Evolutionary conservation across 2,797 vertebrate species (phyloP).

Genomic region (Psittacula echo): DNA sequence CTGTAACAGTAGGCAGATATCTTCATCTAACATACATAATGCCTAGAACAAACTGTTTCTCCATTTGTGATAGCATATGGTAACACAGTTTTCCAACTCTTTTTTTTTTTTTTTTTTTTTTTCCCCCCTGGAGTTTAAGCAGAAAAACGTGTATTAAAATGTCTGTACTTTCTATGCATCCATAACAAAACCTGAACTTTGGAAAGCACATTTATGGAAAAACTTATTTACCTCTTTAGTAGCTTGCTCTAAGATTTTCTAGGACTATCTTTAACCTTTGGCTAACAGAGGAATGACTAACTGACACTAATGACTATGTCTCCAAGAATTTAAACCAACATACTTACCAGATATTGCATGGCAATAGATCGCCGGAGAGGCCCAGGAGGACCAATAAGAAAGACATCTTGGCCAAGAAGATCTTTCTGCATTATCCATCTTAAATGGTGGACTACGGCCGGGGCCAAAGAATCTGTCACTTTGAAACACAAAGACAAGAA

Average conservation of each 20-base stretch:
- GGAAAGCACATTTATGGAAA: neutral
- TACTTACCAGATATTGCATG: conserved; percentile 96
- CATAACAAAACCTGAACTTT: conserved; percentile 16
- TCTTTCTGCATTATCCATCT: conserved; percentile 99
- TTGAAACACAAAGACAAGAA: neutral
- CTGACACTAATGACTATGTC: neutral
- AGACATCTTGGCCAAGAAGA: conserved; percentile 94
- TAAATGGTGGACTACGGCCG: conserved; percentile 89
- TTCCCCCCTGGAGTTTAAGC: neutral
- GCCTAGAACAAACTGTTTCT: conserved; percentile 64
- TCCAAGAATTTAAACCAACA: neutral
- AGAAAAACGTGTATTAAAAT: conserved; percentile 30
- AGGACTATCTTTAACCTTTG: neutral
- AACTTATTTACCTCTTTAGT: neutral
- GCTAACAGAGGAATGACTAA: neutral
- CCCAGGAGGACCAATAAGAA: conserved; percentile 96
- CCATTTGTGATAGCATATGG: conserved; percentile 68
- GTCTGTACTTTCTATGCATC: neutral
- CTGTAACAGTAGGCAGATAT: conserved; percentile 53
- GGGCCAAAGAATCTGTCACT: conserved; percentile 88
- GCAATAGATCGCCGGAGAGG: conserved; percentile 93
- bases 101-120: neutral
- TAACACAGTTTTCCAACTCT: conserved; percentile 32
- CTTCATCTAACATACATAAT: conserved; percentile 60
- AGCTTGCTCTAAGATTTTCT: neutral